These are phyloP conservation scores for Drosophila quasianomalipes DNA, from an alignment of 2,888 invertebrate species.

Conservation along the genomic window DNA sequence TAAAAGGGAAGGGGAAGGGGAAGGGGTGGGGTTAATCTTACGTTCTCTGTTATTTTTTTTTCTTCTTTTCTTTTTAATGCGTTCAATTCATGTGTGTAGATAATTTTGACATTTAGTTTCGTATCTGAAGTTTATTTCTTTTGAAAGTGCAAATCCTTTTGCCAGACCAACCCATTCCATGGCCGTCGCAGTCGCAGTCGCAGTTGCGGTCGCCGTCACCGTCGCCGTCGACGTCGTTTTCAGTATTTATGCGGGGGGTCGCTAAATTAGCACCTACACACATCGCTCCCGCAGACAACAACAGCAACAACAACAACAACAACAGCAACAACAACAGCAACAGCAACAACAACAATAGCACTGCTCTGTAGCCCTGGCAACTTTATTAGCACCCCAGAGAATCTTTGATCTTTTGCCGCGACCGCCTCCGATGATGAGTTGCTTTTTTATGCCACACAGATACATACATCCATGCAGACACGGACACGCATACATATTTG, in stretches of 20 bases:
- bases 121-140: constrained; percentile 80
- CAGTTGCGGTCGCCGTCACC: background rate
- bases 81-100: constrained; percentile 77
- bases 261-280: constrained; percentile 72
- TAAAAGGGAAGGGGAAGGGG: background rate
- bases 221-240: constrained; percentile 7
- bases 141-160: constrained; percentile 71
- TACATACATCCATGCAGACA: too few relatives aligned
- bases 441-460: constrained; percentile 11
- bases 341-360: constrained; percentile 13
- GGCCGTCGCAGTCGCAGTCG: constrained; percentile 4
- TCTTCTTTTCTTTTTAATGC: constrained; percentile 54
- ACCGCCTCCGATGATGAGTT: constrained; percentile 41
- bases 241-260: constrained; percentile 51
- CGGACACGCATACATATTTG: too few relatives aligned
- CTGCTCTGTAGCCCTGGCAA: constrained; percentile 47
- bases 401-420: constrained; percentile 66
- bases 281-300: constrained; percentile 22
- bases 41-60: constrained; percentile 6
- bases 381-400: constrained; percentile 70
- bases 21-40: background rate
- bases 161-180: constrained; percentile 6
- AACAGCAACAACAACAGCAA: constrained; percentile 3
- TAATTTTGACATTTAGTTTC: constrained; percentile 81
- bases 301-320: background rate